Conservation (phyloP, 2,888 invertebrate genomes). For the Callyntrura sp. region DNA sequence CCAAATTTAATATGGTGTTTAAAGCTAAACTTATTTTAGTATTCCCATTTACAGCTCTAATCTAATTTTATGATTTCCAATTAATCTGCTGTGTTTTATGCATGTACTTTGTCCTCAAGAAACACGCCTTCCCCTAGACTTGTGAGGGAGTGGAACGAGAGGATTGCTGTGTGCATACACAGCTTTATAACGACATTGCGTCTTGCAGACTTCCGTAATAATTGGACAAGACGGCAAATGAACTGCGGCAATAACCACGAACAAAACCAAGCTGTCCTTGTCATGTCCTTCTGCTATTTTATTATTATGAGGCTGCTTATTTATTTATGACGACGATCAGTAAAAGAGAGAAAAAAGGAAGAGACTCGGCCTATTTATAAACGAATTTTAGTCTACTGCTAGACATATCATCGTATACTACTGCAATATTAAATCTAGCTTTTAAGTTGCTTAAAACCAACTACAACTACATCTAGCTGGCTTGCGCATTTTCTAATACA, state of each 20-base stretch:
- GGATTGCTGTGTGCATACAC: neutral
- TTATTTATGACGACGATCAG: conserved; percentile 59
- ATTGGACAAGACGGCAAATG: neutral
- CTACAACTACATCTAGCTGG: neutral
- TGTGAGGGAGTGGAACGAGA: conserved; percentile 10
- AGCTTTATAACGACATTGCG: neutral
- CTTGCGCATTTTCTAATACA: conserved; percentile 9
- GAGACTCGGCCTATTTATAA: conserved; percentile 6
- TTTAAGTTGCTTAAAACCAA: neutral
- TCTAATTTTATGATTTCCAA: conserved; percentile 79
- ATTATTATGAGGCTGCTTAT: conserved; percentile 53
- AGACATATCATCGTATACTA: neutral
- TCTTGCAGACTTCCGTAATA: neutral
- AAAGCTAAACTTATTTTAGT: conserved; percentile 71
- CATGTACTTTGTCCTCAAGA: neutral
- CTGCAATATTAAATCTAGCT: neutral
- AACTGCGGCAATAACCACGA: conserved; percentile 24
- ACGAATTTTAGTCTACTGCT: conserved; percentile 24
- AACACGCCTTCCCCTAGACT: neutral
- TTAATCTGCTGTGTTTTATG: conserved; percentile 65
- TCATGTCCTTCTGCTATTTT: conserved; percentile 50
- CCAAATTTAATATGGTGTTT: conserved; percentile 72
- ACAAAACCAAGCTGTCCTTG: conserved; percentile 24
- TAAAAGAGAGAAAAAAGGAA: neutral
- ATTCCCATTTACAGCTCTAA: conserved; percentile 77